Evolutionary conservation across 2,113 vertebrate species (phyloP).

Genomic region (Panthera tigris): DNA sequence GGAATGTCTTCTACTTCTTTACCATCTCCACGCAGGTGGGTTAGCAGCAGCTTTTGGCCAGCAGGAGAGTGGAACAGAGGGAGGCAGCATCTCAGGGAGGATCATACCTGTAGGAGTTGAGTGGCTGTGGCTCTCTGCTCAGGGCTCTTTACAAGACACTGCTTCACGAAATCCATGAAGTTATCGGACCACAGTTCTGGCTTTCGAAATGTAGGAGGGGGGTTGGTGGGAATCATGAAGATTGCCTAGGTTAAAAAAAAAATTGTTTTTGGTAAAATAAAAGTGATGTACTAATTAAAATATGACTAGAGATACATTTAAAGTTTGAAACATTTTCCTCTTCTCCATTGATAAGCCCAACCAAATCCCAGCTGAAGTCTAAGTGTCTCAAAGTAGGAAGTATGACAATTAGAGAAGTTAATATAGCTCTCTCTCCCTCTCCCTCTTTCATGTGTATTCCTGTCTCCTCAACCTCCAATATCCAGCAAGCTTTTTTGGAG

Average conservation of each 20-base stretch:
- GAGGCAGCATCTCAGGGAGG: background rate
- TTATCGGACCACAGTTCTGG: slow-evolving; percentile 90
- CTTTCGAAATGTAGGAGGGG: slow-evolving; percentile 92
- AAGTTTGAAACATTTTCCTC: background rate
- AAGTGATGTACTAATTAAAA: slow-evolving; percentile 31
- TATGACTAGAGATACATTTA: background rate
- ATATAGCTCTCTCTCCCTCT: background rate
- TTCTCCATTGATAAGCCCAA: background rate
- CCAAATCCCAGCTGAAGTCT: slow-evolving; percentile 13
- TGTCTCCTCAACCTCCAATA: background rate
- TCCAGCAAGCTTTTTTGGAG: background rate
- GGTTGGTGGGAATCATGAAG: slow-evolving; percentile 98
- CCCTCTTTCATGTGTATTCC: background rate
- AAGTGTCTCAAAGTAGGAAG: background rate
- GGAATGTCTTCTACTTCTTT: background rate
- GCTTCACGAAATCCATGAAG: slow-evolving; percentile 92
- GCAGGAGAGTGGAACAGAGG: background rate
- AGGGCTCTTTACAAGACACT: slow-evolving; percentile 95
- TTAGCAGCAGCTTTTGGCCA: background rate
- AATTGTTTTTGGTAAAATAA: slow-evolving; percentile 14
- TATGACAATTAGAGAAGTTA: background rate
- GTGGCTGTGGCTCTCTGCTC: slow-evolving; percentile 94
- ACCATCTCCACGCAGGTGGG: background rate
- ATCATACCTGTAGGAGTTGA: slow-evolving; percentile 92
- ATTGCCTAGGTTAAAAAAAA: slow-evolving; percentile 88